These are phyloP conservation scores for Parasteatoda tepidariorum DNA, from an alignment of 1,140 invertebrate genomes.

Conservation along the genomic window DNA sequence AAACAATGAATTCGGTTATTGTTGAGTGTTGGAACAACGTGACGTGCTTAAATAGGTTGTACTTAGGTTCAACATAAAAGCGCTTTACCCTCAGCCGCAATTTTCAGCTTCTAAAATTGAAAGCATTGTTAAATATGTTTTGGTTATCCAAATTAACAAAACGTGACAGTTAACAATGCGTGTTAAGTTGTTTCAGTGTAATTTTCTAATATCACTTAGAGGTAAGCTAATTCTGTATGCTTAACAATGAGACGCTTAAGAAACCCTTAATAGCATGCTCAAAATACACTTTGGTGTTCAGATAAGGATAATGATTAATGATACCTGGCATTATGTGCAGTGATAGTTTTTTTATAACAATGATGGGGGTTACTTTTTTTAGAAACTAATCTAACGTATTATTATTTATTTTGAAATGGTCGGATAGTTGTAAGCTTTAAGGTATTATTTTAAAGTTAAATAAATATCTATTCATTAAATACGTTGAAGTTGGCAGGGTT, in stretches of 20 bases:
- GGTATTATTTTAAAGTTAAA: too few relatives aligned
- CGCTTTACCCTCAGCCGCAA: background rate
- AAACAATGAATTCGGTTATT: conserved; percentile 22
- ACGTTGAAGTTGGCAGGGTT: too few relatives aligned
- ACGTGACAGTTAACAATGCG: conserved; percentile 6
- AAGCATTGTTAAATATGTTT: conserved; percentile 1
- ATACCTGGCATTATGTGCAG: too few relatives aligned
- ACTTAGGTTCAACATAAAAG: background rate
- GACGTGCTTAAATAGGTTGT: conserved; percentile 18
- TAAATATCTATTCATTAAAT: too few relatives aligned
- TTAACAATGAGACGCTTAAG: too few relatives aligned
- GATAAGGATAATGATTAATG: too few relatives aligned
- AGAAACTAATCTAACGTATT: background rate
- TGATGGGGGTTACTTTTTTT: background rate
- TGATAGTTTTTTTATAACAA: too few relatives aligned
- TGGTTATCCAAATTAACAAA: background rate
- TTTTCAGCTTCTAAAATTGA: conserved; percentile 3
- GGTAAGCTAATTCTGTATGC: background rate
- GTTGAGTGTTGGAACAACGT: conserved; percentile 5
- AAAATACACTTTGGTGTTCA: too few relatives aligned
- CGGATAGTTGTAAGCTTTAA: too few relatives aligned
- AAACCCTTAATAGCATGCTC: too few relatives aligned
- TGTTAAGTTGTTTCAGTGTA: background rate
- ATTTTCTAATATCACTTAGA: background rate
- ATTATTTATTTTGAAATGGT: too few relatives aligned